Percentiles rank a stretch among this genome's conserved stretches.
phyloP scores from a whole-genome alignment of 2,888 invertebrate species.

The Andrena trimmerana region DNA sequence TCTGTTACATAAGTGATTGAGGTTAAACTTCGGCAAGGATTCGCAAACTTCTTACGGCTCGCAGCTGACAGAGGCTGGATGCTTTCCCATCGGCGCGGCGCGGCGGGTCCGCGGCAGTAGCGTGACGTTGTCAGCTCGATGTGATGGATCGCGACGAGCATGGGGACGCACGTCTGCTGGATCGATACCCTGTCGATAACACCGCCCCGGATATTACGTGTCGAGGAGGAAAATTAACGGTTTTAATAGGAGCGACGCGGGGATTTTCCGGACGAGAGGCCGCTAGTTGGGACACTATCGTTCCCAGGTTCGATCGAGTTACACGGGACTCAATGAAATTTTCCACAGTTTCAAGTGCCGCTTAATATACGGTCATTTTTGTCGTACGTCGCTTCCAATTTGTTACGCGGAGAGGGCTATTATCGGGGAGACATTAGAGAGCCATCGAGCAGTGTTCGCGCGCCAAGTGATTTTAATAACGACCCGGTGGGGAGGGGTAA shows the following conservation, averaged over 20 bases:
- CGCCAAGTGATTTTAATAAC: background rate
- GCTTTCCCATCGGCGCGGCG: slow-evolving; percentile 39
- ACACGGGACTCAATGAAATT: slow-evolving; percentile 11
- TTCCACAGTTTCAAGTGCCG: slow-evolving; percentile 3
- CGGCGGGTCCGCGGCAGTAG: background rate
- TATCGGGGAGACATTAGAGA: background rate
- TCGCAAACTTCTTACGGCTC: slow-evolving; percentile 62
- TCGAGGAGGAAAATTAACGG: slow-evolving; percentile 32
- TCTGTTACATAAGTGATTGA: slow-evolving; percentile 65
- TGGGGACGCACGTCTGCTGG: slow-evolving; percentile 20
- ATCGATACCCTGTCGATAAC: slow-evolving; percentile 57
- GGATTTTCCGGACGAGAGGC: slow-evolving; percentile 19
- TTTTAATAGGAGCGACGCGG: slow-evolving; percentile 25
- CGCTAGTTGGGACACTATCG: slow-evolving; percentile 9
- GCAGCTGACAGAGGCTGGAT: slow-evolving; percentile 53
- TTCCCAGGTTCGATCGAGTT: background rate
- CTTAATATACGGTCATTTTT: slow-evolving; percentile 9
- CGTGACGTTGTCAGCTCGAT: slow-evolving; percentile 44
- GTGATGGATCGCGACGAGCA: slow-evolving; percentile 47
- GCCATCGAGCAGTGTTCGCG: background rate
- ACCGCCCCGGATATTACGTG: slow-evolving; percentile 30
- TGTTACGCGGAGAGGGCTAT: background rate
- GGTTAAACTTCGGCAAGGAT: slow-evolving; percentile 62
- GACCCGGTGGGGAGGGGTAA: background rate
- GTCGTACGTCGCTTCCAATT: slow-evolving; percentile 1